Conservation (phyloP, 2,797 vertebrate species). For the Micropoecilia bifurca region DNA sequence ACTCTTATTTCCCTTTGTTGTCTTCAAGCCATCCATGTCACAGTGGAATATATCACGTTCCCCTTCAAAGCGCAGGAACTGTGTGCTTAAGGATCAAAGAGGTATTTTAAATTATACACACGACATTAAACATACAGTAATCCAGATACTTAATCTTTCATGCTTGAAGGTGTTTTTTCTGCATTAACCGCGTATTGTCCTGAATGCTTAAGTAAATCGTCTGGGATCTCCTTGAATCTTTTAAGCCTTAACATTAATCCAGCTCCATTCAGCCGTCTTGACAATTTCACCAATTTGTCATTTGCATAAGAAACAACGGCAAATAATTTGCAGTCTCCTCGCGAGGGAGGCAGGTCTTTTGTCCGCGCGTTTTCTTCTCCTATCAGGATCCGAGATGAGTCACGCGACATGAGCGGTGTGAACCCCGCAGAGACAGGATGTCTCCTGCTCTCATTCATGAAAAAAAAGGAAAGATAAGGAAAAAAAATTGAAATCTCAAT, state of each 20-base stretch:
- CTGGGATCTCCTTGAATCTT: constrained; percentile 25
- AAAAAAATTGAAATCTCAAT: constrained; percentile 42
- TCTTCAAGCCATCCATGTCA: constrained; percentile 47
- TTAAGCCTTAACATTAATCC: constrained; percentile 47
- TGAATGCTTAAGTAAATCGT: constrained; percentile 25
- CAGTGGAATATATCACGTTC: constrained; percentile 48
- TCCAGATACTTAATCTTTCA: constrained; percentile 10
- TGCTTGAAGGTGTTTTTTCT: constrained; percentile 14
- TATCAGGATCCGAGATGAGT: constrained; percentile 69
- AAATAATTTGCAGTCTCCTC: constrained; percentile 48
- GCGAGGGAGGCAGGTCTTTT: constrained; percentile 51
- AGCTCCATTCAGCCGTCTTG: constrained; percentile 19
- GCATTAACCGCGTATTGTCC: constrained; percentile 27
- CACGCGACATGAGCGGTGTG: constrained; percentile 70
- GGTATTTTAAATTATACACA: constrained; percentile 21
- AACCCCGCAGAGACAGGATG: constrained; percentile 56
- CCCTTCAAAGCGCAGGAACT: constrained; percentile 68
- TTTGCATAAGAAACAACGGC: constrained; percentile 46
- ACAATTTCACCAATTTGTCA: constrained; percentile 54
- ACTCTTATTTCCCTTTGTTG: constrained; percentile 71
- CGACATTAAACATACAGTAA: constrained; percentile 14
- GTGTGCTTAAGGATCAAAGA: constrained; percentile 48
- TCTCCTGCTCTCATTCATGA: constrained; percentile 75
- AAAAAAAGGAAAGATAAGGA: constrained; percentile 47
- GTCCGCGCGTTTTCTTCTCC: constrained; percentile 49